These are phyloP conservation scores for Gibbula magus DNA, from an alignment of 2,888 invertebrate genomes.

Conservation along the genomic window DNA sequence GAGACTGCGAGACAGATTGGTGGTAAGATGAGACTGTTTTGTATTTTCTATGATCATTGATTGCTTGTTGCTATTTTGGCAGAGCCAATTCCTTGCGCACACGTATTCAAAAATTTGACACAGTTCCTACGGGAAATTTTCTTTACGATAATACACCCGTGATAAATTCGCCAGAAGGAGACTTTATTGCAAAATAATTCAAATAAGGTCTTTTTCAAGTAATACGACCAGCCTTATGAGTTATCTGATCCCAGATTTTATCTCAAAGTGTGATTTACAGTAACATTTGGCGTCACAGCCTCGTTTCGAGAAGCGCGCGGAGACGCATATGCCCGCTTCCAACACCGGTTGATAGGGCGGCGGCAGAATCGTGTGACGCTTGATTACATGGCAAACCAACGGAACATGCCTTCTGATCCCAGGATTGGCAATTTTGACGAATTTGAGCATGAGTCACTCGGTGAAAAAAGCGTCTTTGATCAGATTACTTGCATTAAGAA, in stretches of 20 bases:
- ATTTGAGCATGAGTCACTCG: conserved; percentile 2
- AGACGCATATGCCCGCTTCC: background rate
- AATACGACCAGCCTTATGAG: conserved; percentile 8
- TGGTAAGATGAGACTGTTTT: background rate
- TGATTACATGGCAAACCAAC: conserved; percentile 5
- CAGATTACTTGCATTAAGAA: background rate
- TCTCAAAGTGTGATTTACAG: background rate
- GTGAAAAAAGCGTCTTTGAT: conserved; percentile 7
- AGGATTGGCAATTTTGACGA: conserved; percentile 5
- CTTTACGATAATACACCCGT: background rate
- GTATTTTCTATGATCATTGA: background rate
- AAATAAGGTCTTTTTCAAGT: conserved; percentile 15
- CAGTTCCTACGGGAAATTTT: background rate
- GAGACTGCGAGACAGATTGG: background rate
- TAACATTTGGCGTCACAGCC: background rate
- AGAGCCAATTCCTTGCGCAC: background rate
- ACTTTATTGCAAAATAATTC: conserved; percentile 11
- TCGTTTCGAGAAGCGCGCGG: background rate
- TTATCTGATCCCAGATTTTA: conserved; percentile 2
- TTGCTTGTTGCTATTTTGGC: background rate
- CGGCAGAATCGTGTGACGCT: background rate
- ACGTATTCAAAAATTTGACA: background rate
- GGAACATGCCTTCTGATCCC: conserved; percentile 13
- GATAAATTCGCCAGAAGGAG: background rate
- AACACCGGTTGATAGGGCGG: background rate